phyloP scores from a whole-genome alignment of 1,140 invertebrate genomes.

The Drosophila kepulauana region DNA sequence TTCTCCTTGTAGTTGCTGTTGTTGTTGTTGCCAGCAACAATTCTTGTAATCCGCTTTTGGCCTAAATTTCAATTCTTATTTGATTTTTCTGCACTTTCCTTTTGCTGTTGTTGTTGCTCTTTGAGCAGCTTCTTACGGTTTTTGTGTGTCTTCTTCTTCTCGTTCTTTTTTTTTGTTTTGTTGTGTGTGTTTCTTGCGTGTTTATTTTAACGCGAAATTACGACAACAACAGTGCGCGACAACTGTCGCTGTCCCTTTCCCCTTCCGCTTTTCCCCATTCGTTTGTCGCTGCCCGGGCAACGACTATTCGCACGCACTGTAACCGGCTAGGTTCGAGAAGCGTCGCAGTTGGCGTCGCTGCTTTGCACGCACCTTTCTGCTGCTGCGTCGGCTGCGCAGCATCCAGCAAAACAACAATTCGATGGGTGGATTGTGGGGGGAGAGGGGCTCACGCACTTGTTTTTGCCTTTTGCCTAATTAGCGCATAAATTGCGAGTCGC shows the following conservation, averaged over 20 bases:
- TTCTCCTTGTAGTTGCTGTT: conserved; percentile 16
- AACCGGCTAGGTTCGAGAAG: conserved; percentile 18
- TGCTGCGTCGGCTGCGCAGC: conserved; percentile 10
- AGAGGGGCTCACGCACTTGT: conserved; percentile 17
- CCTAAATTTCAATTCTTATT: conserved; percentile 76
- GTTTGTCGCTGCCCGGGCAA: conserved; percentile 24
- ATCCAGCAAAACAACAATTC: not conserved
- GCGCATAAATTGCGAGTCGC: conserved; percentile 30
- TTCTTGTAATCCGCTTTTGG: conserved; percentile 76
- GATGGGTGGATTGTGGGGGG: not conserved
- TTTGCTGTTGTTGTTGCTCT: conserved; percentile 35
- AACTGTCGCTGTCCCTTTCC: conserved; percentile 3
- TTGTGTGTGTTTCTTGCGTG: conserved; percentile 21
- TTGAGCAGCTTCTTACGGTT: conserved; percentile 45
- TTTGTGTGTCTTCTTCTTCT: conserved; percentile 27
- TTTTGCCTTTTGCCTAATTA: conserved; percentile 34
- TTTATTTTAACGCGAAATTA: conserved; percentile 58
- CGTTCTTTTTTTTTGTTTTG: conserved; percentile 6
- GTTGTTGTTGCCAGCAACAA: conserved; percentile 46
- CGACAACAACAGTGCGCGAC: conserved; percentile 19
- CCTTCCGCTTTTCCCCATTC: not conserved
- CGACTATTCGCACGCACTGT: conserved; percentile 50
- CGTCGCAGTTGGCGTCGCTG: conserved; percentile 3
- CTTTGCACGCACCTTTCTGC: conserved; percentile 8
- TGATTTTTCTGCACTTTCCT: conserved; percentile 55